Conservation (phyloP, 2,113 vertebrate genomes). For the Loxodonta africana region DNA sequence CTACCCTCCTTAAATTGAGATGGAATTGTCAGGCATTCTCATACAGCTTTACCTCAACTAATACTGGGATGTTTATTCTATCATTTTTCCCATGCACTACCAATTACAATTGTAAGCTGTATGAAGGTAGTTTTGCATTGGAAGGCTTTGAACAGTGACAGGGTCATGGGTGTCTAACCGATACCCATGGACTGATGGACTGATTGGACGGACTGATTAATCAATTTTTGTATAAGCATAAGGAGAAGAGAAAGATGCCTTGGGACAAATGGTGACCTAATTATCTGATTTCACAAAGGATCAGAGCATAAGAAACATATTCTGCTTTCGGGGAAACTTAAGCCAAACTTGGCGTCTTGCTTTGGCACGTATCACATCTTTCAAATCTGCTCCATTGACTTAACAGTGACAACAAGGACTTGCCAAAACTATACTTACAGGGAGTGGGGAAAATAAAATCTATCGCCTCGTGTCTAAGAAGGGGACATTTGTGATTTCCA, state of each 20-base stretch:
- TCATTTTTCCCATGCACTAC: neutral
- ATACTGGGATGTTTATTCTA: neutral
- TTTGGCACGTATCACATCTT: neutral
- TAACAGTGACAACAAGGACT: neutral
- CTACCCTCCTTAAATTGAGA: neutral
- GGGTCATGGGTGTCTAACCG: neutral
- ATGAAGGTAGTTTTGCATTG: neutral
- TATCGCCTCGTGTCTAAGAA: neutral
- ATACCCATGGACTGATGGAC: neutral
- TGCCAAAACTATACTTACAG: neutral
- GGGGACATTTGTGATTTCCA: neutral
- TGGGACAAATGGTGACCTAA: neutral
- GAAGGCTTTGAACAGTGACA: neutral
- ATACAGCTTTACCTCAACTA: neutral
- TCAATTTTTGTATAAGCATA: slow-evolving; percentile 1
- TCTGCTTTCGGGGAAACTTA: neutral
- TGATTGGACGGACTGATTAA: neutral
- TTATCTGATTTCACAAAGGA: slow-evolving; percentile 40
- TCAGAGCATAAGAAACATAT: neutral
- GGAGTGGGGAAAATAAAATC: neutral
- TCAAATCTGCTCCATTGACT: neutral
- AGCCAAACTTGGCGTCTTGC: neutral
- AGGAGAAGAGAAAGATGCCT: neutral
- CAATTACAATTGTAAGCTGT: neutral
- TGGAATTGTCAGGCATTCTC: neutral